A percentile compares a stretch with the other conserved stretches of the same genome.
Evolutionary conservation across 2,888 invertebrate species (phyloP).

Genomic region (Noctua pronuba): DNA sequence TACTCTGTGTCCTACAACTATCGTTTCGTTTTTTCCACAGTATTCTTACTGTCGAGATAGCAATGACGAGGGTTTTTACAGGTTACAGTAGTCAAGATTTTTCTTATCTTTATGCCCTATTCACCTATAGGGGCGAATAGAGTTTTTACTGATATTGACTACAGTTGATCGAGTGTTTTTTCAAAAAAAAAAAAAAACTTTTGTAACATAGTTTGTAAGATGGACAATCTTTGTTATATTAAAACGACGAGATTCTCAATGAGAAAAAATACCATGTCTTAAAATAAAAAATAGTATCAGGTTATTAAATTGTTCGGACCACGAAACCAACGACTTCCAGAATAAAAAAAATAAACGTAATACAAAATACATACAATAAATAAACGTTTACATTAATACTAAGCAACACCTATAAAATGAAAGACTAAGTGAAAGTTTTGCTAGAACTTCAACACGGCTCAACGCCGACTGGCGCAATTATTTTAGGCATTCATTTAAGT

Average conservation of each 20-base stretch:
- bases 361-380: too few species aligned
- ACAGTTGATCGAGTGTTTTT: neutral
- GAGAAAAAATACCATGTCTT: neutral
- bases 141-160: slow-evolving; percentile 30
- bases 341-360: neutral
- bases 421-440: neutral
- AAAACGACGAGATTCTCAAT: neutral
- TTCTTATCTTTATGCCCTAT: slow-evolving; percentile 45
- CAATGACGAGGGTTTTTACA: slow-evolving; percentile 57
- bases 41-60: slow-evolving; percentile 54
- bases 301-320: neutral
- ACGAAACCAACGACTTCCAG: neutral
- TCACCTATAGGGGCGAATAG: slow-evolving; percentile 31
- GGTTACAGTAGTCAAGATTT: slow-evolving; percentile 48
- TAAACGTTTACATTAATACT: neutral
- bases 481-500: neutral
- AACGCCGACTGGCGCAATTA: neutral
- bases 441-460: neutral
- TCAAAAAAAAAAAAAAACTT: neutral
- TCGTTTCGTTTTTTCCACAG: slow-evolving; percentile 38
- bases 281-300: neutral
- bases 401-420: neutral
- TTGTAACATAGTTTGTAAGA: neutral
- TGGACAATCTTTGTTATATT: neutral
- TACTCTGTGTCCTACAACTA: slow-evolving; percentile 18